A percentile compares a stretch with the other conserved stretches of the same genome.
These are phyloP conservation scores for Penaeus monodon DNA, from an alignment of 2,888 invertebrate genomes.

Conservation along the genomic window DNA sequence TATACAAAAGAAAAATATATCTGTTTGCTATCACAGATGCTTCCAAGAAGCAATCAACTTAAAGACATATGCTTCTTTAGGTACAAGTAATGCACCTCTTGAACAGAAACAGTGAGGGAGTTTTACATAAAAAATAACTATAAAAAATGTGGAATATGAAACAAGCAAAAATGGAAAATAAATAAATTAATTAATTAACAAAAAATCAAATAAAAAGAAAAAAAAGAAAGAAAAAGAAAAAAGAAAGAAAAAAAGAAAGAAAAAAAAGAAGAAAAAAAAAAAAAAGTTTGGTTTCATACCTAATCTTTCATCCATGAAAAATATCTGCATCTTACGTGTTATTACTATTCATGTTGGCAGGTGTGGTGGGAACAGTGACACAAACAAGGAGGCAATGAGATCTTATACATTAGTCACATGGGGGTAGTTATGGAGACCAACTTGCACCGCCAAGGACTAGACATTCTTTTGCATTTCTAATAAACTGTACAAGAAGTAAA, in stretches of 20 bases:
- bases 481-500: constrained; percentile 20
- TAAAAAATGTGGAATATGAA: no score
- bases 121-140: constrained; percentile 7
- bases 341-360: not conserved
- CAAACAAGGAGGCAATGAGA: constrained; percentile 16
- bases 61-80: constrained; percentile 13
- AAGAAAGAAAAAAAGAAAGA: no score
- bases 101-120: constrained; percentile 1
- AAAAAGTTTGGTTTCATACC: no score
- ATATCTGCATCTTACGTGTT: no score
- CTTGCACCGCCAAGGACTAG: constrained; percentile 8
- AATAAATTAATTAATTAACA: no score
- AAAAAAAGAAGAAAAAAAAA: no score
- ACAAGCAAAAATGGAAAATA: not conserved
- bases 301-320: no score
- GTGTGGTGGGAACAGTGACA: constrained; percentile 12
- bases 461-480: constrained; percentile 13
- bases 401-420: constrained; percentile 14
- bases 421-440: constrained; percentile 4
- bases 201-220: no score
- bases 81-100: constrained; percentile 1
- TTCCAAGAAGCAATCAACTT: constrained; percentile 29
- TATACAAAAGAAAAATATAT: constrained; percentile 37
- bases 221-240: no score
- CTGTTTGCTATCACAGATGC: constrained; percentile 27